Evolutionary conservation across 2,888 invertebrate species (phyloP), one percentile per base, ranked within the genome.

Genomic region (Orchesella flavescens): DNA sequence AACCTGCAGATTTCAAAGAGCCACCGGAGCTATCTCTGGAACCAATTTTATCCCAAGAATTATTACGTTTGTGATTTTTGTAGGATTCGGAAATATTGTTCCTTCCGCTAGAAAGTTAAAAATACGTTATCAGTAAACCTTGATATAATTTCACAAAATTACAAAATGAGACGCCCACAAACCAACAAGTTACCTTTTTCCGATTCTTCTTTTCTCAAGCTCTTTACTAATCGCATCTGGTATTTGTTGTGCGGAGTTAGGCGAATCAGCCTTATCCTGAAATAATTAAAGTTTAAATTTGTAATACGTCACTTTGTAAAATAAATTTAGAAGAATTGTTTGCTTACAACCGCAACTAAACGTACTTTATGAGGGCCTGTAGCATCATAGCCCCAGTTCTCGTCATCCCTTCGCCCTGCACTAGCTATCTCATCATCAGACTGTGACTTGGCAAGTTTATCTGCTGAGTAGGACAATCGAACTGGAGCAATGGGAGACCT

Each of bases 401-500:
- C 86, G 15, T 87, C 87, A 23, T 83, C 84, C 17, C 84, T 73
- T 23, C 87, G 63, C 43, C 57, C 57, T 2, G 84, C 82, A 46
- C 71, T 81, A 53, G 82, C 82, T 71, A 88, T 85, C 71, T 87
- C 87, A 81, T 87, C 87, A 69, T 88, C 89, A 12, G 87, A 86
- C 44, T 87, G 87, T 17, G 91, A 91, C 76, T 90, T 90, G 78
- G 89, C 90, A 66, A 91, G 84, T 87, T 90, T 88, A 85, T 91
- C 92, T 0, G 93, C 93, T 0, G 95, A 94, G 89, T 94, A 93
- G 0, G 94, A 93, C 17, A 95, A 93, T 66, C 95, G 92, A 19
- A 94, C 94, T 55, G 94, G 94, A 89, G 95, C 95, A 88, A 96
- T 93, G 1, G 96, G 96, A 0, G 95, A 95, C 86, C 96, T 93